Evolutionary conservation across 2,113 vertebrate genomes (phyloP).

Genomic region (Microcebus jonahi): DNA sequence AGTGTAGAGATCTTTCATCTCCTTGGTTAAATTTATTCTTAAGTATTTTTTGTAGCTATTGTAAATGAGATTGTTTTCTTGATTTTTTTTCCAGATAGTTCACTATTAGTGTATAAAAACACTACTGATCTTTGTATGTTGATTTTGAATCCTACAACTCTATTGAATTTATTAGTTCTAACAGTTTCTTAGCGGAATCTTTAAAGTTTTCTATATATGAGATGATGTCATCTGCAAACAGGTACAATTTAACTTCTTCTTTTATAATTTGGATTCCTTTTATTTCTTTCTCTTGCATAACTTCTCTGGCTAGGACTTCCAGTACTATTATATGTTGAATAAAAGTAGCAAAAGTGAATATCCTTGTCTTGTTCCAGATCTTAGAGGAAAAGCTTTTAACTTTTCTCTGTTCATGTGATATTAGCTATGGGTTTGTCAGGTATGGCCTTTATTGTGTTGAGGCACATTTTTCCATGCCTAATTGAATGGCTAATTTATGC

Average conservation of each 20-base stretch:
- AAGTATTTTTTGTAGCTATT: background rate
- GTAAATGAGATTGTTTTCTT: background rate
- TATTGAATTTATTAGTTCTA: background rate
- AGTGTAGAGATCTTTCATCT: background rate
- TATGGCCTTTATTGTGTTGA: background rate
- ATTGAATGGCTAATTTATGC: too few species aligned
- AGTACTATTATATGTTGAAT: background rate
- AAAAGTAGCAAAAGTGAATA: background rate
- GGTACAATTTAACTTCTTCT: background rate
- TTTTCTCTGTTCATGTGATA: background rate
- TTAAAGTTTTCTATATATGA: background rate
- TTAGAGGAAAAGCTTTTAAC: background rate
- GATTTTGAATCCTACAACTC: background rate
- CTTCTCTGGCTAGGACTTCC: background rate
- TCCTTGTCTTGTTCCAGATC: background rate
- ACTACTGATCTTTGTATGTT: background rate
- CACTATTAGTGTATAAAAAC: background rate
- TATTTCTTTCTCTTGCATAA: background rate
- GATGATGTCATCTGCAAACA: background rate
- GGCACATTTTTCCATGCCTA: background rate
- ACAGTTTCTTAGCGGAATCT: background rate
- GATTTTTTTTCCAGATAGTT: background rate
- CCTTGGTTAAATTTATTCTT: background rate
- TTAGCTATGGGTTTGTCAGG: background rate
- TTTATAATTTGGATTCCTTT: background rate